Evolutionary conservation across 2,113 vertebrate genomes (phyloP).

Genomic region (Gobius niger): DNA sequence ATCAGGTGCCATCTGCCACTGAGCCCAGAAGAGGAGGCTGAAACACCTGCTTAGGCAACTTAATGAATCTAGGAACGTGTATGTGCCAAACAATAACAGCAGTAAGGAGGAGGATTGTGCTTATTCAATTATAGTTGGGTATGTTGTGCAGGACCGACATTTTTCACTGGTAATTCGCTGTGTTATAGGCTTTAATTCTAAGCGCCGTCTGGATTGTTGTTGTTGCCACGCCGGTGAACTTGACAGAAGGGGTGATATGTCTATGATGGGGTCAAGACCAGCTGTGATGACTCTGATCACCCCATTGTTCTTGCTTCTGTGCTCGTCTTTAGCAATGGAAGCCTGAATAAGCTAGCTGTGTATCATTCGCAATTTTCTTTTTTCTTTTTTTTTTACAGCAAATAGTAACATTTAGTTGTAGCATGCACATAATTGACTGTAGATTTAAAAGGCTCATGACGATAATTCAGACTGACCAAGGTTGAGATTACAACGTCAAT

Average conservation of each 20-base stretch:
- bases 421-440: no score
- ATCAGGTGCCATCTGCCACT: constrained; percentile 58
- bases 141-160: constrained; percentile 1
- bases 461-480: no score
- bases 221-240: neutral
- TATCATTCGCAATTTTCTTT: no score
- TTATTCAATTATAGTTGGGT: constrained; percentile 17
- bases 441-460: no score
- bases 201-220: neutral
- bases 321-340: neutral
- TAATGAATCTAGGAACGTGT: constrained; percentile 44
- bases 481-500: no score
- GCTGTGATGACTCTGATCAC: constrained; percentile 14
- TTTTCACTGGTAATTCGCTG: constrained; percentile 4
- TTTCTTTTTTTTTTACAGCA: no score
- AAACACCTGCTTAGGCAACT: constrained; percentile 56
- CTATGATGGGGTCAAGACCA: constrained; percentile 33
- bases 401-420: no score
- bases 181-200: constrained; percentile 5
- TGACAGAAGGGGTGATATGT: constrained; percentile 16
- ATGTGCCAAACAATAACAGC: constrained; percentile 32
- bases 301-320: neutral
- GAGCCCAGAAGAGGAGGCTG: constrained; percentile 46
- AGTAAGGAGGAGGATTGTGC: constrained; percentile 19
- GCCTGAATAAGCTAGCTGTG: neutral